Percentiles rank a stretch among this genome's conserved stretches.
Evolutionary conservation across 2,888 invertebrate genomes (phyloP).

Genomic region (Chymomyza procnemis): DNA sequence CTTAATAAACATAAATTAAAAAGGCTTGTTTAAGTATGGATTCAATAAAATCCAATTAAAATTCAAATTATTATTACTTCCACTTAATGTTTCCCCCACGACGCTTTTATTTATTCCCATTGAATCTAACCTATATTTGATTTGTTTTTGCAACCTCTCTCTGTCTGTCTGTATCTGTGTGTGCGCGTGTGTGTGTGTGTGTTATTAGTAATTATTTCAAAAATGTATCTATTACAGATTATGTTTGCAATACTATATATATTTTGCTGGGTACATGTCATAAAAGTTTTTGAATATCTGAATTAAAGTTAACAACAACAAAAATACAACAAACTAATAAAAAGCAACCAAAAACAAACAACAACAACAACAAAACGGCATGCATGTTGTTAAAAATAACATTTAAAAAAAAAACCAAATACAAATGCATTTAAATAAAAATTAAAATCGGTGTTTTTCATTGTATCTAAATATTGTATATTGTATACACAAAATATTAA

Average conservation of each 20-base stretch:
- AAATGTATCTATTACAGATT: slow-evolving; percentile 32
- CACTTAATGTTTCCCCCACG: slow-evolving; percentile 27
- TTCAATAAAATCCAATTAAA: slow-evolving; percentile 20
- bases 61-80: slow-evolving; percentile 28
- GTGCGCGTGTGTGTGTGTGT: slow-evolving; percentile 17
- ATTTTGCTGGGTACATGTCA: slow-evolving; percentile 72
- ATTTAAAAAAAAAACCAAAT: slow-evolving; percentile 9
- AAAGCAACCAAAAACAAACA: slow-evolving; percentile 23
- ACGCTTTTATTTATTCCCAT: slow-evolving; percentile 9
- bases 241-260: slow-evolving; percentile 31
- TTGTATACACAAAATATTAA: slow-evolving; percentile 4
- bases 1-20: slow-evolving; percentile 23
- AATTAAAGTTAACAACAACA: slow-evolving; percentile 31
- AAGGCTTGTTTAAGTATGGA: slow-evolving; percentile 32
- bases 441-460: slow-evolving; percentile 29
- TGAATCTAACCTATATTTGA: slow-evolving; percentile 20
- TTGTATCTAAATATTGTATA: slow-evolving; percentile 25
- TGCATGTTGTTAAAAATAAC: slow-evolving; percentile 3
- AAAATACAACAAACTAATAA: slow-evolving; percentile 30
- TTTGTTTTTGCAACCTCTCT: slow-evolving; percentile 37
- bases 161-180: slow-evolving; percentile 18
- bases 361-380: slow-evolving; percentile 8
- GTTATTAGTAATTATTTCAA: slow-evolving; percentile 30
- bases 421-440: slow-evolving; percentile 25
- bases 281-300: slow-evolving; percentile 44